These are phyloP conservation scores for Blera fallax DNA, from an alignment of 2,888 invertebrate genomes.

Conservation along the genomic window DNA sequence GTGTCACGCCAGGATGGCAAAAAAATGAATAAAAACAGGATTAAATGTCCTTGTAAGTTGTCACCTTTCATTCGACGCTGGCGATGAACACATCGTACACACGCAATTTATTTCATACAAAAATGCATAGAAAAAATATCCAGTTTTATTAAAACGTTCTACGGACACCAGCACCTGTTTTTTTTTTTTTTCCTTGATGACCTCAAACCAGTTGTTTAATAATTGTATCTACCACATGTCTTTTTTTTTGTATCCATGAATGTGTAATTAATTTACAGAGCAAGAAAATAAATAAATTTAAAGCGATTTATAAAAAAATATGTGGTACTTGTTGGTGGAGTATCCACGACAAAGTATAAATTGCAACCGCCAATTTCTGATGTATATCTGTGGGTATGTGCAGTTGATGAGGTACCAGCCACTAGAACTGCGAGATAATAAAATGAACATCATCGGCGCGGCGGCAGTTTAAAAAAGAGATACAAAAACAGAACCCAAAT, in stretches of 20 bases:
- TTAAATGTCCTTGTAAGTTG: conserved; percentile 55
- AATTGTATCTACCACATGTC: neutral
- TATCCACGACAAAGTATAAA: conserved; percentile 28
- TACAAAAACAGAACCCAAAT: conserved; percentile 27
- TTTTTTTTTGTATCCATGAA: neutral
- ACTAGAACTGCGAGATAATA: conserved; percentile 45
- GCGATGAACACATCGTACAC: conserved; percentile 24
- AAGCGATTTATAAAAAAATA: neutral
- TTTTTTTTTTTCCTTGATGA: neutral
- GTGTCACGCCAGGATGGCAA: conserved; percentile 14
- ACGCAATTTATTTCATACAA: conserved; percentile 28
- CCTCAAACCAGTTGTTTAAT: conserved; percentile 37
- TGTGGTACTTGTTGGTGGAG: neutral
- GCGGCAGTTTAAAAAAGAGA: neutral
- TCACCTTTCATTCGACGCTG: conserved; percentile 23
- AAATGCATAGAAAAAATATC: neutral
- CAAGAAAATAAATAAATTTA: conserved; percentile 60
- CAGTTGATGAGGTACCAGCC: conserved; percentile 29
- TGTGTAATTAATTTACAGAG: conserved; percentile 31
- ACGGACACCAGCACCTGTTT: neutral
- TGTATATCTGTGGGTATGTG: conserved; percentile 17
- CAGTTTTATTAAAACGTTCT: conserved; percentile 36
- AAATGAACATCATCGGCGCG: conserved; percentile 60
- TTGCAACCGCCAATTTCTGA: conserved; percentile 64
- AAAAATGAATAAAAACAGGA: conserved; percentile 24